Percentiles rank a stretch among this genome's conserved stretches.
Evolutionary conservation across 2,888 invertebrate genomes (phyloP).

Genomic region (Lasioglossum oenotherae): DNA sequence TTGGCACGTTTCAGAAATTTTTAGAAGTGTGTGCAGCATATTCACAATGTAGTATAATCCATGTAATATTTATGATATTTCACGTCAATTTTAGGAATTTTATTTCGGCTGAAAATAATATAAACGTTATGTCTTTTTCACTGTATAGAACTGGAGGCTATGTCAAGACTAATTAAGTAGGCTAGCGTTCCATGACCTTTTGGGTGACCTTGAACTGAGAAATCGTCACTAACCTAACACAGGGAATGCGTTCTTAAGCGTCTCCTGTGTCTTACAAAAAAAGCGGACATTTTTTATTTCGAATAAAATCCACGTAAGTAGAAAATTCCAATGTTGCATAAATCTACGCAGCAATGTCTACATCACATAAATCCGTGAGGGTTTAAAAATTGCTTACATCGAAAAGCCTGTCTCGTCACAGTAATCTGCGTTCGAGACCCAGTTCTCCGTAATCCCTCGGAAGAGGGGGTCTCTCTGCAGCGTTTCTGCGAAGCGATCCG

Average conservation of each 20-base stretch:
- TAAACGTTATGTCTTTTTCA: not conserved
- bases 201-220: not conserved
- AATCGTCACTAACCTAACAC: not conserved
- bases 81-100: no score
- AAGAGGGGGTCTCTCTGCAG: not conserved
- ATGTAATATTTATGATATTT: not conserved
- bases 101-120: not conserved
- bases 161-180: not conserved
- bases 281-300: no score
- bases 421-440: not conserved
- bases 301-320: no score
- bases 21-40: not conserved
- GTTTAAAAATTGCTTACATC: not conserved
- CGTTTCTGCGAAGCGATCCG: not conserved
- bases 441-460: not conserved
- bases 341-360: not conserved
- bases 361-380: not conserved
- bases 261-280: no score
- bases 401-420: not conserved
- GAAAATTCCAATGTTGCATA: not conserved
- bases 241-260: no score
- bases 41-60: not conserved
- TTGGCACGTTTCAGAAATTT: not conserved
- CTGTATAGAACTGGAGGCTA: not conserved
- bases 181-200: not conserved